Base-by-base conservation (phyloP, 2,888 invertebrate genomes). In the Euplexia lucipara region DNA sequence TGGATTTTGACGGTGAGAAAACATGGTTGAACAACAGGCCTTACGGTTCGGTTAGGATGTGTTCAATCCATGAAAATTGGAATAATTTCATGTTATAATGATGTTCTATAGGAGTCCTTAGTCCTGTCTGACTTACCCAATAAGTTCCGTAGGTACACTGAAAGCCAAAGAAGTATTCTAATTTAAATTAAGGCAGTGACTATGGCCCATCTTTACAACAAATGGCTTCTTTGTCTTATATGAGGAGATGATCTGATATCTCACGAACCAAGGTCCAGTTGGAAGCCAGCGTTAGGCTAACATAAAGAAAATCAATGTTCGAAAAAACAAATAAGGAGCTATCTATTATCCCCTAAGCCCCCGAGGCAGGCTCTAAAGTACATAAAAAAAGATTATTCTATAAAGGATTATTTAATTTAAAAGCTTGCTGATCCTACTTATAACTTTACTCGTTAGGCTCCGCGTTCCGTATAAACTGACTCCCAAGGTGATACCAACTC, bases 361-460 rank as follows among this genome's bases (percentile, higher is more conserved):
- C 6, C 9, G 45, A 14, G 47, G 34, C 32, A 39, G 56, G 58
- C 53, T 75, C 60, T 60, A 63, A 67, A 72, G 54, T 53, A 48
- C 57, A 62, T 70, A 73, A 79, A 79, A 67, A 70, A 74, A 78
- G 65, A 76, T 67, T 62, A 76, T 75, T 70, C 61, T 61, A 65
- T 59, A 76, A 73, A 70, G 77, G 70, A 73, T 79, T 82, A 73
- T 79, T 76, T 73, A 75, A 81, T 76, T 82, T 75, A 53, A 79
- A 76, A 75, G 60, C 70, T 49, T 63, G 66, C 68, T 79, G 71
- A 78, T 81, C 79, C 72, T 78, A 70, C 82, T 79, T 79, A 83
- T 66, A 83, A 83, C 84, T 83, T 84, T 83, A 75, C 83, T 84
- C 83, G 78, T 83, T 84, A 84, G 65, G 71, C 62, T 39, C 42